Evolutionary conservation across 2,113 vertebrate species (phyloP), one percentile per base, ranked within the genome.

Genomic region (Saimiri boliviensis): DNA sequence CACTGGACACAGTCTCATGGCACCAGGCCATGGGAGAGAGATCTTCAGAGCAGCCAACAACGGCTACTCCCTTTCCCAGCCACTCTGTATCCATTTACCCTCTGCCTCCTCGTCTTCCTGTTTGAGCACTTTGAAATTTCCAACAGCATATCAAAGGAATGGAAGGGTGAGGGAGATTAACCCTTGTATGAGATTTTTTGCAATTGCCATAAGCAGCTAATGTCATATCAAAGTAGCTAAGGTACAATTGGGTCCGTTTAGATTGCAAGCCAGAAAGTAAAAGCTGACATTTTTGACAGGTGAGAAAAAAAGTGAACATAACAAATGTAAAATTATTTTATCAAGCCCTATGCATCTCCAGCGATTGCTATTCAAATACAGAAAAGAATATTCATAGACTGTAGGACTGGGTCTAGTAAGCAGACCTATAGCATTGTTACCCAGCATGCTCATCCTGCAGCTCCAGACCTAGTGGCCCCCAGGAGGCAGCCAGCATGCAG

Each of bases 281-380:
- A 80, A 54, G 8, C 45, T 96, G 81, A 82, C 37, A 79, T n/a
- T 86, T 96, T 88, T 70, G 68, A 84, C 3, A 95, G 47, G 47
- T 5, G 11, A 37, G 49, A 77, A 52, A 86, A 20, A 73, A 68
- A 27, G 21, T 23, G 77, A 60, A 83, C 60, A 83, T 73, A 83
- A 82, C 20, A 95, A n/a, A 49, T 81, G 7, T 21, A 88, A 95
- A 94, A 95, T 80, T 94, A 45, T 95, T 86, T 95, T 85, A 94
- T 84, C 17, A 74, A 94, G 30, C 2, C 12, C 30, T 37, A 32
- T 17, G 19, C 19, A 40, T 42, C 82, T 86, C 79, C 42, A 91
- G 56, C 40, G 92, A 58, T 2, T 89, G 63, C 42, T 94, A 80
- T 81, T 60, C 71, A 88, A 79, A 92, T 76, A 52, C 16, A 58